Conservation (phyloP, 2,888 invertebrate genomes). For the Acleris literana region DNA sequence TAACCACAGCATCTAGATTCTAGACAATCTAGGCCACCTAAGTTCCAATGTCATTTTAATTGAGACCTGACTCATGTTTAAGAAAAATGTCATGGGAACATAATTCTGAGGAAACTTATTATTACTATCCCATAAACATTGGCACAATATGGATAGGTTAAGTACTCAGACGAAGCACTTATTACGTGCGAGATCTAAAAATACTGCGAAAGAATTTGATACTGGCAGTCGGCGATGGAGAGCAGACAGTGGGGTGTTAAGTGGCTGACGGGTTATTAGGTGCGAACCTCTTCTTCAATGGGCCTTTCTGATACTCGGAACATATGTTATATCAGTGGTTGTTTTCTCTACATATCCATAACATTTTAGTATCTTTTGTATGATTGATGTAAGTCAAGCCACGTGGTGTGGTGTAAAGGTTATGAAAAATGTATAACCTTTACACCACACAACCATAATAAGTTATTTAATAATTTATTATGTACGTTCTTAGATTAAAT, state of each 20-base stretch:
- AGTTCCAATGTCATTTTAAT: no score
- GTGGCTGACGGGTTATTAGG: constrained; percentile 59
- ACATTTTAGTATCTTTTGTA: no score
- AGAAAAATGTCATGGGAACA: neutral
- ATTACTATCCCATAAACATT: neutral
- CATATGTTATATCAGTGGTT: neutral
- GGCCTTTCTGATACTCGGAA: constrained; percentile 38
- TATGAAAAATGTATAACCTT: no score
- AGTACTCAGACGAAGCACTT: constrained; percentile 18
- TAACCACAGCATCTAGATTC: no score
- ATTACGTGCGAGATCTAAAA: constrained; percentile 44
- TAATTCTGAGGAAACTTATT: neutral
- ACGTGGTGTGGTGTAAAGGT: no score
- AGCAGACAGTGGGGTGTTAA: constrained; percentile 61
- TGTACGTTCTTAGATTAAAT: neutral
- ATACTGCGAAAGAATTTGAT: constrained; percentile 47
- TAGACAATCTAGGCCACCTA: no score
- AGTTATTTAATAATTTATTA: no score
- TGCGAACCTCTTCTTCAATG: constrained; percentile 51
- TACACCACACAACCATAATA: no score
- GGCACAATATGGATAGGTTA: neutral
- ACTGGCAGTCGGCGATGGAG: constrained; percentile 51
- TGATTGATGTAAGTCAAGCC: no score
- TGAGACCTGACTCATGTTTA: neutral
- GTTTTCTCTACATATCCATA: neutral